A percentile compares a stretch with the other conserved stretches of the same genome.
phyloP scores from a whole-genome alignment of 1,140 invertebrate species.

The Pygmarrhopalites habei region DNA sequence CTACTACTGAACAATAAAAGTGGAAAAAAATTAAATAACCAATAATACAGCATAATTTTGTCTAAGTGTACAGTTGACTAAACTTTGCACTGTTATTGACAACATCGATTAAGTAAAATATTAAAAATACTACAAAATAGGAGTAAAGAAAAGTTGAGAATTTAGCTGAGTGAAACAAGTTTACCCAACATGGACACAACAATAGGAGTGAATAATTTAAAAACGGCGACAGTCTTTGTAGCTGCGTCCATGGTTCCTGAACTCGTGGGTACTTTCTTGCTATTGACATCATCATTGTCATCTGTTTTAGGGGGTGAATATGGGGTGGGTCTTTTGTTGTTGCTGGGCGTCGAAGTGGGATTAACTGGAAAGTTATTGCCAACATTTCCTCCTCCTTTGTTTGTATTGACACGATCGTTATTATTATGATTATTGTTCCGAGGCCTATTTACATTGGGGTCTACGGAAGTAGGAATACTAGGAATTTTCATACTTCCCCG shows the following conservation, averaged over 20 bases:
- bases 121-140: too few species aligned
- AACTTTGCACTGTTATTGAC: too few species aligned
- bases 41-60: too few species aligned
- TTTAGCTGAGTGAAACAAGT: slow-evolving; percentile 33
- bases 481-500: too few species aligned
- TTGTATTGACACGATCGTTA: slow-evolving; percentile 13
- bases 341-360: neutral
- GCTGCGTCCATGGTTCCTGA: slow-evolving; percentile 10
- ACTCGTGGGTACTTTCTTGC: slow-evolving; percentile 8
- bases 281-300: neutral
- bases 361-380: slow-evolving; percentile 2
- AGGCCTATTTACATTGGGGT: neutral
- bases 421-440: neutral
- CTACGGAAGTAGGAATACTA: too few species aligned
- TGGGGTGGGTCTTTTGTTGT: neutral
- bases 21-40: too few species aligned
- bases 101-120: too few species aligned
- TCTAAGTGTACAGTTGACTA: too few species aligned
- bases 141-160: too few species aligned
- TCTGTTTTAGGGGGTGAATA: neutral
- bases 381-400: neutral
- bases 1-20: too few species aligned
- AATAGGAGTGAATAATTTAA: slow-evolving; percentile 36
- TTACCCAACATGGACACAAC: slow-evolving; percentile 33
- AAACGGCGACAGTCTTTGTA: slow-evolving; percentile 29